phyloP scores from a whole-genome alignment of 2,113 vertebrate species.

The Podiceps cristatus region DNA sequence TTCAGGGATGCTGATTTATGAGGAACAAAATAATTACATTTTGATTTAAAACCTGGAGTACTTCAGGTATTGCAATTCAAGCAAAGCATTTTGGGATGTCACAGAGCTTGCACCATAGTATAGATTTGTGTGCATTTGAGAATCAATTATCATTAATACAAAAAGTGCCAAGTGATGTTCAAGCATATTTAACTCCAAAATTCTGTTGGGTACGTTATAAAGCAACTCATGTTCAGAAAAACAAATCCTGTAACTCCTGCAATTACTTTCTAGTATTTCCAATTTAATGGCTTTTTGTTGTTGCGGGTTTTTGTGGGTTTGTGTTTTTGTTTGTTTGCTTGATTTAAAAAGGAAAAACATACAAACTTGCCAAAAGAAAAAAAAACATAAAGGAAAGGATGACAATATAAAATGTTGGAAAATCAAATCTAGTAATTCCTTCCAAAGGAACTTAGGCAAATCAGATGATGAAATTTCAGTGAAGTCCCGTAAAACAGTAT shows the following conservation, averaged over 20 bases:
- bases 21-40: slow-evolving; percentile 49
- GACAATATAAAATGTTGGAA: fast-evolving
- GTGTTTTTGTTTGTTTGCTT: neutral
- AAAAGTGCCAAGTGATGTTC: neutral
- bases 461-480: neutral
- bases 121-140: slow-evolving; percentile 15
- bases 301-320: neutral
- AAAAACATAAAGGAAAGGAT: neutral
- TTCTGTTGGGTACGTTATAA: neutral
- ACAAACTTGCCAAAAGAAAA: neutral
- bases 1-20: slow-evolving; percentile 34
- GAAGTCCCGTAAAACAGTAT: neutral
- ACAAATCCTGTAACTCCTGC: neutral
- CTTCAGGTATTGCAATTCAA: slow-evolving; percentile 20
- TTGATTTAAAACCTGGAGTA: slow-evolving; percentile 47
- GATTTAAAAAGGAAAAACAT: fast-evolving
- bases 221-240: neutral
- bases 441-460: neutral
- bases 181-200: neutral
- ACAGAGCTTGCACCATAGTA: neutral
- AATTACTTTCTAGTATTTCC: neutral
- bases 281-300: neutral
- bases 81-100: neutral
- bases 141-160: slow-evolving; percentile 42
- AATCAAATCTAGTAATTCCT: neutral